Conservation (phyloP, 2,888 invertebrate species). For the Dorcus parallelipipedus region DNA sequence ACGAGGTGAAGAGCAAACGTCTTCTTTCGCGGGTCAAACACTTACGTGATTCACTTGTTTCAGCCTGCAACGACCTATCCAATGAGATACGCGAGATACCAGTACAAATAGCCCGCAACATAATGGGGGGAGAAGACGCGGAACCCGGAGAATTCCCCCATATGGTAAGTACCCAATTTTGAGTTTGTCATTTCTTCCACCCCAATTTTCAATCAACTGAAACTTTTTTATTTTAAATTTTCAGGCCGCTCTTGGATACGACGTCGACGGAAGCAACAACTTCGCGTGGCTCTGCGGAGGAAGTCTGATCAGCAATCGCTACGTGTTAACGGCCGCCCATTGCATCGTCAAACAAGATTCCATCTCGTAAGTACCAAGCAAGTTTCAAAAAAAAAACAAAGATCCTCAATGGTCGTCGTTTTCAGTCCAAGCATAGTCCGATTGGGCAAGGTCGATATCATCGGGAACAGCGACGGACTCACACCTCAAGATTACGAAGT, state of each 20-base stretch:
- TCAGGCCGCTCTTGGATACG: slow-evolving; percentile 47
- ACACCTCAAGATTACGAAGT: slow-evolving; percentile 36
- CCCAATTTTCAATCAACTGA: no score
- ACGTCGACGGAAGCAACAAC: slow-evolving; percentile 24
- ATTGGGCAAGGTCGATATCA: slow-evolving; percentile 38
- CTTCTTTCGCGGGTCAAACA: no score
- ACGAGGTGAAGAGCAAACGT: neutral
- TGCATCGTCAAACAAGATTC: slow-evolving; percentile 41
- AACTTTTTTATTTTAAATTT: no score
- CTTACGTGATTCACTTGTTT: slow-evolving; percentile 12
- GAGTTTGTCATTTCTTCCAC: no score
- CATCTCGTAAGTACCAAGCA: slow-evolving; percentile 2
- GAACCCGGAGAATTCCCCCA: slow-evolving; percentile 50
- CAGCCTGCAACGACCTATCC: slow-evolving; percentile 37
- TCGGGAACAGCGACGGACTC: slow-evolving; percentile 30
- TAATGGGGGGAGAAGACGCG: slow-evolving; percentile 47
- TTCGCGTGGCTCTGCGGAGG: slow-evolving; percentile 52
- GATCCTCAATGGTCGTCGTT: no score
- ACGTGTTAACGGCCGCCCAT: slow-evolving; percentile 60
- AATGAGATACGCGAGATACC: slow-evolving; percentile 14
- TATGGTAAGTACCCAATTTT: slow-evolving; percentile 41
- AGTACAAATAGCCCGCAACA: slow-evolving; percentile 31
- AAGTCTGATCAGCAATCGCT: slow-evolving; percentile 52
- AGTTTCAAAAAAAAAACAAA: neutral
- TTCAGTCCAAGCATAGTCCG: slow-evolving; percentile 28